These are phyloP conservation scores for Campoplex capitator DNA, from an alignment of 2,888 invertebrate species.

Conservation along the genomic window DNA sequence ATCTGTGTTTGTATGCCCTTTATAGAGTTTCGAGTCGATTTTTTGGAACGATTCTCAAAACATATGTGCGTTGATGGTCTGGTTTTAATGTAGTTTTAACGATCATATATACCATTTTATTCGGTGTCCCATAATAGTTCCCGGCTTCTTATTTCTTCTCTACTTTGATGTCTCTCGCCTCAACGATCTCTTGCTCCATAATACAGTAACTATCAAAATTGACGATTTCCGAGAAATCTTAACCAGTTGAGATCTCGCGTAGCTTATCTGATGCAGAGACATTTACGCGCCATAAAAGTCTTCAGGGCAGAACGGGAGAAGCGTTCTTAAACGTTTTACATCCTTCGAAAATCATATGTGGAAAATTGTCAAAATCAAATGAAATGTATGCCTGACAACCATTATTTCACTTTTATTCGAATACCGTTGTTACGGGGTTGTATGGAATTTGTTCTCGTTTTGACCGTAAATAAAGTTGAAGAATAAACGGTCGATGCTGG, in stretches of 20 bases:
- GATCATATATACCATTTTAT: conserved; percentile 62
- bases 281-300: conserved; percentile 9
- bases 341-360: not conserved
- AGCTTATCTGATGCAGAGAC: not conserved
- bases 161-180: conserved; percentile 22
- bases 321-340: conserved; percentile 2
- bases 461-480: too few relatives aligned
- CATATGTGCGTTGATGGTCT: conserved; percentile 51
- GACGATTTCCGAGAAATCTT: conserved; percentile 7
- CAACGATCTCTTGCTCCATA: conserved; percentile 4
- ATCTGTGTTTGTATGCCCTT: not conserved
- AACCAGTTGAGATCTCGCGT: not conserved
- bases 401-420: not conserved
- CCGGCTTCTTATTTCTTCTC: not conserved
- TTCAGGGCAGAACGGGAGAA: not conserved
- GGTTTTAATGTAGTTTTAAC: conserved; percentile 67
- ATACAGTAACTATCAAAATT: conserved; percentile 16
- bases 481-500: too few relatives aligned
- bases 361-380: conserved; percentile 12
- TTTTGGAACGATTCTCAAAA: not conserved
- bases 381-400: not conserved
- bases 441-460: too few relatives aligned
- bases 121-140: conserved; percentile 43
- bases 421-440: not conserved
- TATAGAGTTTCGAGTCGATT: not conserved